Evolutionary conservation across 2,888 invertebrate species (phyloP).

Genomic region (Deilephila porcellus): DNA sequence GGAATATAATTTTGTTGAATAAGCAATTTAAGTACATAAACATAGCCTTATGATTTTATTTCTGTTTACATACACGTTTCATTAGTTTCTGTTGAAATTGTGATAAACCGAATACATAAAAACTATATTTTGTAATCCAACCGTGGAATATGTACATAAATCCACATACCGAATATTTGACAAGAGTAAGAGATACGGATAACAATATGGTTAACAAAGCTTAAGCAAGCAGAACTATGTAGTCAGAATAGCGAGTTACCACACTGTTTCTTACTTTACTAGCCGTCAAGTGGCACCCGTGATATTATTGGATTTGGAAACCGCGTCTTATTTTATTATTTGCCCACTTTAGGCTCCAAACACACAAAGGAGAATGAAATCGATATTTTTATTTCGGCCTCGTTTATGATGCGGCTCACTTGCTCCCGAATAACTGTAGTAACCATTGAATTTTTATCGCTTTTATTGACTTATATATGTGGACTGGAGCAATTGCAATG

Average conservation of each 20-base stretch:
- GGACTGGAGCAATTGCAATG: neutral
- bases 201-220: too few species aligned
- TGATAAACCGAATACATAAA: too few species aligned
- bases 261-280: neutral
- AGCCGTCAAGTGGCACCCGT: constrained; percentile 24
- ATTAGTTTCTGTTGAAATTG: too few species aligned
- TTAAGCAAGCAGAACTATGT: neutral
- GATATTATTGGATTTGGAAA: constrained; percentile 65
- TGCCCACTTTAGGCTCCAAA: constrained; percentile 54
- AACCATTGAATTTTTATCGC: constrained; percentile 17
- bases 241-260: neutral
- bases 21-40: too few species aligned
- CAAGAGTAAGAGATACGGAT: too few species aligned
- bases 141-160: too few species aligned
- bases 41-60: too few species aligned
- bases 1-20: too few species aligned
- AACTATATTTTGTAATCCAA: too few species aligned
- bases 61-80: too few species aligned
- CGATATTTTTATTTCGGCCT: constrained; percentile 58
- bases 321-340: constrained; percentile 58
- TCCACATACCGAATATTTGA: too few species aligned
- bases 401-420: constrained; percentile 46
- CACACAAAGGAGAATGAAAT: constrained; percentile 62
- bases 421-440: constrained; percentile 55
- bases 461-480: constrained; percentile 12